Base-by-base conservation (phyloP, 2,797 vertebrate genomes). In the Dendrocincla tyrannina region DNA sequence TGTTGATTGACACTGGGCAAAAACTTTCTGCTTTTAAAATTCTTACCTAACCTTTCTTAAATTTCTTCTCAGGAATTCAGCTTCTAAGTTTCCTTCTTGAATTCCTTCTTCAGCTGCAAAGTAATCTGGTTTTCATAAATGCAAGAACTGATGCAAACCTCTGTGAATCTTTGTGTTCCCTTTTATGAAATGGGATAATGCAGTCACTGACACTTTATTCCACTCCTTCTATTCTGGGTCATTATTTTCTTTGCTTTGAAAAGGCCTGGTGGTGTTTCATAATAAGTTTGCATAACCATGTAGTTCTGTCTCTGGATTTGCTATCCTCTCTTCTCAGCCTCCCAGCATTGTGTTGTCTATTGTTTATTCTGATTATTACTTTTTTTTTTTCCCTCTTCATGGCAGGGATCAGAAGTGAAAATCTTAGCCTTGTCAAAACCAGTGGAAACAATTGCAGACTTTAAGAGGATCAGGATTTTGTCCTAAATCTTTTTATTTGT, bases 211-310 rank as follows among this genome's bases (percentile, higher is more conserved):
- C 17, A 15, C 59, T 95, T 88, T 55, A 47, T 93, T 93, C 47
- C 44, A 24, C 46, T 75, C 50, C 66, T 90, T 67, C 84, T 96
- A 35, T 89, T 93, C 95, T 91, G 47, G 35, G 33, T 83, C 39
- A 24, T 81, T 88, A 72, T 86, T 95, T 87, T 56, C 63, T 95
- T 85, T 80, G 49, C 85, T 95, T 86, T 85, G 69, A 88, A 91
- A 95, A 93, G 64, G 12, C 68, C 14, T 58, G 47, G n/a, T 55
- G 16, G 49, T 83, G 64, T 92, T 95, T 94, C 89, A 7, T 85
- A 89, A 85, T 47, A 66, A 47, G 58, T 81, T 92, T 97, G 87
- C 87, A 68, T 91, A 96, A 83, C 82, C 73, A 55, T 62, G 46
- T 55, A 72, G 58, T 64, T 86, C 59, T 75, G 49, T 60, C 41